Evolutionary conservation across 2,113 vertebrate genomes (phyloP), one percentile per base, ranked within the genome.

Genomic region (Nothobranchius furzeri): DNA sequence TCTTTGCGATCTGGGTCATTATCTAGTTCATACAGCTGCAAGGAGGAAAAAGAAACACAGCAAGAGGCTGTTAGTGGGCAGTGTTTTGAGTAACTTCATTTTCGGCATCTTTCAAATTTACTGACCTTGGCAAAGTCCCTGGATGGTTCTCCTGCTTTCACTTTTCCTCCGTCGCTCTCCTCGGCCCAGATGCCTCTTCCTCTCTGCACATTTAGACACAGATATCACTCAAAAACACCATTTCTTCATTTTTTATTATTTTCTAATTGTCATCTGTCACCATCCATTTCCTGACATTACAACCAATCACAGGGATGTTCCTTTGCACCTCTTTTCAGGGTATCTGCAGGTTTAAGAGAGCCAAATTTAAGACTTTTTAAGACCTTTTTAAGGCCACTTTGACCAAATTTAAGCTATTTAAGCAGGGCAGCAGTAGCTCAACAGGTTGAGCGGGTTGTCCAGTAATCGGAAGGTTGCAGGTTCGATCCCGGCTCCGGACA

Each of bases 11-110:
- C 95, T 2, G 96, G 94, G 60, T 99, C 96, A 54, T 81, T 88
- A 64, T 99, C 97, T 80, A 99, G 92, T 90, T 98, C 97, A 48
- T 99, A 99, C 51, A 99, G 95, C 98, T 99, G 89, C 10, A 5
- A 50, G 60, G 25, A 12, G 1, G 40, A 10, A 46, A 30, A 20
- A 25, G 59, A 67, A 59, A 9, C 30, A 1, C 2, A 14, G 1
- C 4, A 46, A 64, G 43, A 49, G 20, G 52, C 11, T 12, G 5
- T 20, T 35, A 12, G 1, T 40, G 15, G 13, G 24, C 35, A 14
- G 36, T 20, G 1, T 17, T 54, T 40, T 42, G 47, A 66, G 10
- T 36, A 46, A 14, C 3, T 17, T 30, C 64, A 57, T 36, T 12
- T 10, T 42, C 59, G 52, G n/a, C 14, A 66, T 60, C 46, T 8